Evolutionary conservation across 2,888 invertebrate species (phyloP), one percentile per base, ranked within the genome.

Genomic region (Eutolmus rufibarbis): DNA sequence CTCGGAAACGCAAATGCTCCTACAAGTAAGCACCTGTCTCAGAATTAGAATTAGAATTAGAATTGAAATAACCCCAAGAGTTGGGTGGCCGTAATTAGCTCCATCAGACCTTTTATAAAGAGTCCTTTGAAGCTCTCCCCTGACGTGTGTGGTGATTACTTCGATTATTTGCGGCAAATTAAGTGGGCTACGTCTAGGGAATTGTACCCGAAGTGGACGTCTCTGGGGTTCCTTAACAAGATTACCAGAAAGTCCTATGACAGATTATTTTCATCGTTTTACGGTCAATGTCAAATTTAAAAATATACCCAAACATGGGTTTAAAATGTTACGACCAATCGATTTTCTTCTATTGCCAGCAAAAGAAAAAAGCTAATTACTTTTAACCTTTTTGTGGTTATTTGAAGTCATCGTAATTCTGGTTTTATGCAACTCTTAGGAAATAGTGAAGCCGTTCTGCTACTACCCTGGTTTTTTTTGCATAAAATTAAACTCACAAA

Each of bases 1-100:
- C 92, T 1, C 92, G 93, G 89, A 94, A 94, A 90, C 91, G 94
- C 87, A 94, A 94, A 91, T 91, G 93, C 57, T 93, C 93, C 66
- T 92, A 91, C 89, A 92, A 93, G 94, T 94, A 91, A 93, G 94
- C 93, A 51, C 40, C 40, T 40, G 2, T 40, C 12, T 7, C 40
- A 12, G 9, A 40, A 40, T 40, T 12, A 9, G 34, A 7, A 34
- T 34, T 7, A 34, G 34, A 7, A 34, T 34, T 7, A 34, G 34
- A 34, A 34, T 34, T 28, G 7, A 2, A 76, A n/a, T n/a, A 76
- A 1, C n/a, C n/a, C 37, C 14, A 37, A n/a, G n/a, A 66, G 28
- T 12, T 66, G 12, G 28, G 4, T 12, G 8, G 66, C 19, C 66
- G 12, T 66, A 66, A 66, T 66, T 66, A 66, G 5, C 23, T 28